A percentile compares a stretch with the other conserved stretches of the same genome.
phyloP scores from a whole-genome alignment of 2,888 invertebrate genomes.

The Chrysotoxum bicinctum region DNA sequence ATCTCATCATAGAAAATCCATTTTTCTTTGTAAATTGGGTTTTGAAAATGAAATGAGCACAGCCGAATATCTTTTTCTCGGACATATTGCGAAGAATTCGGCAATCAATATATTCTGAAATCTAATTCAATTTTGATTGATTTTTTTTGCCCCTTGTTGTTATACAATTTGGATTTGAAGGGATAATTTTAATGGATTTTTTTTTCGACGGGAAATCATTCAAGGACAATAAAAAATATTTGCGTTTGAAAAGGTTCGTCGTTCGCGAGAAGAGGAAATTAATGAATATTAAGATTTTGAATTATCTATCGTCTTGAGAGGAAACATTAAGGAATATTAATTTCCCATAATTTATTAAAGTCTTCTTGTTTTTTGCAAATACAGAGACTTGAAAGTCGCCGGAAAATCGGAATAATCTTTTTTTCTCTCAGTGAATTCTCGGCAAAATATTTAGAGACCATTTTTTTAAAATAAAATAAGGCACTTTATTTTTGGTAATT shows the following conservation, averaged over 20 bases:
- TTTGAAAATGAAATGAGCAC: constrained; percentile 44
- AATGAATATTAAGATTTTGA: neutral
- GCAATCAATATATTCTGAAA: constrained; percentile 61
- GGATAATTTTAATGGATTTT: constrained; percentile 27
- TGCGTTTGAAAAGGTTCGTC: neutral
- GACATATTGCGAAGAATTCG: constrained; percentile 40
- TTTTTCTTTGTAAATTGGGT: constrained; percentile 45
- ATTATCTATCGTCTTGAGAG: neutral
- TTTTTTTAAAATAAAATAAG: too few relatives aligned
- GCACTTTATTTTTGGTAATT: too few relatives aligned
- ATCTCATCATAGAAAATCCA: constrained; percentile 48
- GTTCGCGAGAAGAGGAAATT: neutral
- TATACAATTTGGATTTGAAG: constrained; percentile 39
- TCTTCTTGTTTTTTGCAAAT: neutral
- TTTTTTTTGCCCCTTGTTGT: constrained; percentile 16
- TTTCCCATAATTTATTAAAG: neutral
- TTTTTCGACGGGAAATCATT: neutral
- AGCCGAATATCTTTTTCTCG: constrained; percentile 17
- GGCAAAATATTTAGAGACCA: too few relatives aligned
- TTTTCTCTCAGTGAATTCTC: too few relatives aligned
- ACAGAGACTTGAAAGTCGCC: too few relatives aligned
- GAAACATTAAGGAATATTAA: neutral
- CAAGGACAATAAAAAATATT: neutral
- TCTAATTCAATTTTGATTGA: constrained; percentile 61
- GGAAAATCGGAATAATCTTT: too few relatives aligned